These are phyloP conservation scores for Zoanthus gigantus DNA, from an alignment of 92 coral and sea anemone species.

Conservation along the genomic window DNA sequence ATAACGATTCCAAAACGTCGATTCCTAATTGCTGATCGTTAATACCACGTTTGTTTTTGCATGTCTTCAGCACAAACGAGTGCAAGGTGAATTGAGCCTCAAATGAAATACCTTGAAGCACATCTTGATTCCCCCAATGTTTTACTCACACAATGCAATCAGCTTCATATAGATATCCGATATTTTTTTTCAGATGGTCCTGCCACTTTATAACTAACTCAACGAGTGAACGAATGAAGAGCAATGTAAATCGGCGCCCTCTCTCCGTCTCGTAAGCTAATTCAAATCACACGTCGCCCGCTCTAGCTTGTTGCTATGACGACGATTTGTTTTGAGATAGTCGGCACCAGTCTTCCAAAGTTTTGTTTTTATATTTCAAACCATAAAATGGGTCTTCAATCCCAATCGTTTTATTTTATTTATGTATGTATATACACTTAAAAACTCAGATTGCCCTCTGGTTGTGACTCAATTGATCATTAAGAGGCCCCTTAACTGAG, in stretches of 20 bases:
- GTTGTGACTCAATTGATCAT: no score
- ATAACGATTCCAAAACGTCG: slow-evolving; percentile 10
- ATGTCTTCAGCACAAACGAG: not conserved
- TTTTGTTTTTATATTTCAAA: no score
- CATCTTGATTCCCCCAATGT: not conserved
- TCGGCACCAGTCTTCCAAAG: slow-evolving; percentile 68
- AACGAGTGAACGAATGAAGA: slow-evolving; percentile 38
- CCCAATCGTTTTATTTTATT: no score
- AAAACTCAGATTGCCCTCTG: no score
- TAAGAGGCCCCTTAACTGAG: no score
- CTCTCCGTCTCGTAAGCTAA: slow-evolving; percentile 64
- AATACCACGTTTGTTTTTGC: not conserved
- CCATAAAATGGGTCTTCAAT: no score
- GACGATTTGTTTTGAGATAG: slow-evolving; percentile 71
- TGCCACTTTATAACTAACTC: slow-evolving; percentile 10
- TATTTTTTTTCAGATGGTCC: not conserved
- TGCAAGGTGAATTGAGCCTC: not conserved
- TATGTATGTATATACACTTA: no score
- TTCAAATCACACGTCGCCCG: slow-evolving; percentile 73
- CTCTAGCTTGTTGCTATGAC: slow-evolving; percentile 74
- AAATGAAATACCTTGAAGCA: not conserved
- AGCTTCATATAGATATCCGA: not conserved
- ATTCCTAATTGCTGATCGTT: no score
- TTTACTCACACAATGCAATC: not conserved
- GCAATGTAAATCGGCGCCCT: slow-evolving; percentile 50